These are phyloP conservation scores for Paragorgia papillata DNA, from an alignment of 92 coral and sea anemone genomes.

Conservation along the genomic window DNA sequence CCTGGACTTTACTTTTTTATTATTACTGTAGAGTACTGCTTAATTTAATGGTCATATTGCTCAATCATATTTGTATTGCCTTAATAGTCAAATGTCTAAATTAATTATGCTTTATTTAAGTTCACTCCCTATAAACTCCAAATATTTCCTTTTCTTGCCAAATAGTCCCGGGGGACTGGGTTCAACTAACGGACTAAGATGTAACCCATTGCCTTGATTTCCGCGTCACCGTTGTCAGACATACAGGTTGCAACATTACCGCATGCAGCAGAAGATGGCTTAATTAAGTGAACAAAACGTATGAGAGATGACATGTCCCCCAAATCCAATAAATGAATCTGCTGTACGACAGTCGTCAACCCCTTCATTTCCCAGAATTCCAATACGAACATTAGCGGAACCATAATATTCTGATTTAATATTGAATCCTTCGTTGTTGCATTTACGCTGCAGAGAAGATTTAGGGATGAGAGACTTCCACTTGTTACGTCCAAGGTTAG, in stretches of 20 bases:
- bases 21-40: too few species aligned
- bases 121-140: too few species aligned
- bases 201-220: background rate
- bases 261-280: too few species aligned
- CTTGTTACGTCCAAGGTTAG: slow-evolving; percentile 42
- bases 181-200: background rate
- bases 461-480: slow-evolving; percentile 65
- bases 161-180: too few species aligned
- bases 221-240: background rate
- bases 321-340: slow-evolving; percentile 57
- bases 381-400: slow-evolving; percentile 33
- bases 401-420: background rate
- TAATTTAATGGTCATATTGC: too few species aligned
- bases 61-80: too few species aligned
- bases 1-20: too few species aligned
- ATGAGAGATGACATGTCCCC: background rate
- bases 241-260: background rate
- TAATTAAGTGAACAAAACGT: too few species aligned
- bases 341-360: slow-evolving; percentile 46
- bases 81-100: too few species aligned
- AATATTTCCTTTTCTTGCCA: too few species aligned
- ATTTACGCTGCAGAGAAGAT: slow-evolving; percentile 65
- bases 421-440: slow-evolving; percentile 62
- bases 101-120: too few species aligned
- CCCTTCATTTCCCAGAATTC: slow-evolving; percentile 50